These are phyloP conservation scores for Oligia latruncula DNA, from an alignment of 2,888 invertebrate genomes.

Conservation along the genomic window DNA sequence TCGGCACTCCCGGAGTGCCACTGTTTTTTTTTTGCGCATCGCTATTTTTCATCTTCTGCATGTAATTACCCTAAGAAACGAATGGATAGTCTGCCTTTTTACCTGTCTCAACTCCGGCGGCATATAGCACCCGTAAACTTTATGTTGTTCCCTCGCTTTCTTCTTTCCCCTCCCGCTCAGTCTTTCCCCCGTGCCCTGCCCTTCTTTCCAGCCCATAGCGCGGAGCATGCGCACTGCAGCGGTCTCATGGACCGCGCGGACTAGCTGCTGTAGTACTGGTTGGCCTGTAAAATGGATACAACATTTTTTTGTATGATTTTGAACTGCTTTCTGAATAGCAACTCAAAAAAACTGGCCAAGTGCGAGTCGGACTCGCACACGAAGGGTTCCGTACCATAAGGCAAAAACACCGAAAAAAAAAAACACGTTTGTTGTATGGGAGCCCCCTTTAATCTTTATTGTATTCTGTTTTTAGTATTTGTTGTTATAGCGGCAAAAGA, in stretches of 20 bases:
- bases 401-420: too few species aligned
- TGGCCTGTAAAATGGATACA: slow-evolving; percentile 86
- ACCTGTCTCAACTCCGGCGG: slow-evolving; percentile 84
- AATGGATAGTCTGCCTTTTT: neutral
- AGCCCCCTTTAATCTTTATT: too few species aligned
- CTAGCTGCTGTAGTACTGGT: slow-evolving; percentile 92
- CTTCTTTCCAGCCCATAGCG: slow-evolving; percentile 97
- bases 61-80: neutral
- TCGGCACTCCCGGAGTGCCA: too few species aligned
- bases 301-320: neutral
- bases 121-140: slow-evolving; percentile 86
- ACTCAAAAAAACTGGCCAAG: neutral
- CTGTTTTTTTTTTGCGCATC: too few species aligned
- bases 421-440: too few species aligned
- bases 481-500: too few species aligned
- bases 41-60: too few species aligned
- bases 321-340: neutral
- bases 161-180: slow-evolving; percentile 83
- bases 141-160: slow-evolving; percentile 76
- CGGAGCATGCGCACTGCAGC: slow-evolving; percentile 96
- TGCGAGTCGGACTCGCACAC: too few species aligned
- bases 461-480: too few species aligned
- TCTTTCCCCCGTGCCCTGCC: slow-evolving; percentile 94
- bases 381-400: too few species aligned
- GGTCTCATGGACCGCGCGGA: slow-evolving; percentile 95